Evolutionary conservation across 2,797 vertebrate genomes (phyloP).

Genomic region (Uromys caudimaculatus): DNA sequence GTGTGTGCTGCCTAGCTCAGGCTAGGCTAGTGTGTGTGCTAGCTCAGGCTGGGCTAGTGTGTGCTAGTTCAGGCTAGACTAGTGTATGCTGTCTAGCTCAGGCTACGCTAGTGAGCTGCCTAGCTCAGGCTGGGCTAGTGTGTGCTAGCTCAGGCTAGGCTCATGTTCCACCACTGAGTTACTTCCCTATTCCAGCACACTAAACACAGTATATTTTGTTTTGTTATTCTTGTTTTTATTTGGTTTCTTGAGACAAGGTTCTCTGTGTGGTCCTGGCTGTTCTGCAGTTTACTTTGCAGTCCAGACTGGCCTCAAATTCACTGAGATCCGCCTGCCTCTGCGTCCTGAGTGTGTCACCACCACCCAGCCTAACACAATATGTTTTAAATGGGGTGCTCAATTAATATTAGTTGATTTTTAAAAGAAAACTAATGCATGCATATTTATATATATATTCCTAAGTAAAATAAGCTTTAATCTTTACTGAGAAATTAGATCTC

Average conservation of each 20-base stretch:
- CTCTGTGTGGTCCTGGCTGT: not conserved
- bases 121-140: too few species aligned
- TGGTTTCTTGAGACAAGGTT: not conserved
- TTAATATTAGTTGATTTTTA: not conserved
- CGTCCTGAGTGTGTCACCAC: not conserved
- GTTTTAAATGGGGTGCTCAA: slow-evolving; percentile 8
- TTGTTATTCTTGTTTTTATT: not conserved
- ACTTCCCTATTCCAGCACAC: too few species aligned
- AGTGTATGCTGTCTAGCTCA: too few species aligned
- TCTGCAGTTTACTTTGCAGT: not conserved
- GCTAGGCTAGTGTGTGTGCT: too few species aligned
- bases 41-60: too few species aligned
- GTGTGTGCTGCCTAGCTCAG: not conserved
- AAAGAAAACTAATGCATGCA: not conserved
- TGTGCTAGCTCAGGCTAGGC: not conserved
- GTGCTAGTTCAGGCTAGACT: too few species aligned
- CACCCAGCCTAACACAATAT: not conserved
- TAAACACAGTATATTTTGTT: not conserved
- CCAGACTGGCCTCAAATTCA: not conserved
- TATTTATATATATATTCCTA: not conserved
- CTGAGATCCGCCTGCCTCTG: not conserved
- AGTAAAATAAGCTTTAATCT: slow-evolving; percentile 3
- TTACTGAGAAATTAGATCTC: not conserved
- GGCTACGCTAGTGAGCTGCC: too few species aligned
- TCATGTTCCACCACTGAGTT: too few species aligned